Percentiles rank a stretch among this genome's conserved stretches.
Conservation (phyloP, 2,888 invertebrate genomes). For the Xanthia togata region DNA sequence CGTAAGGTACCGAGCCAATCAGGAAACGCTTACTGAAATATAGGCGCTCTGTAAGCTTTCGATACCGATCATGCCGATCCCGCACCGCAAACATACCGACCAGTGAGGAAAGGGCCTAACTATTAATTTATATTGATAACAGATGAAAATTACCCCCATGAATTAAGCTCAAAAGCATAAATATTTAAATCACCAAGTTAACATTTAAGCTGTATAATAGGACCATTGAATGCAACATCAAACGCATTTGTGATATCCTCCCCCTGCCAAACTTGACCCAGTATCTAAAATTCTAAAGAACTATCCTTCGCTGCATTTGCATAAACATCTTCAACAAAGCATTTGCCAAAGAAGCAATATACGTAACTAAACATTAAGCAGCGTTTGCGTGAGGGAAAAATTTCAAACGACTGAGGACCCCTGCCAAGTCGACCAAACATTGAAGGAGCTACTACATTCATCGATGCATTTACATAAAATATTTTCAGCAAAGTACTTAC, state of each 20-base stretch:
- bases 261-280: not conserved
- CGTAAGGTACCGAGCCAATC: too few species aligned
- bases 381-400: not conserved
- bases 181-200: not conserved
- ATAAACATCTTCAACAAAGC: too few species aligned
- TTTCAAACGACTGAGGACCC: not conserved
- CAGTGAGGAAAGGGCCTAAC: not conserved
- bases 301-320: not conserved
- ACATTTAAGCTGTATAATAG: not conserved
- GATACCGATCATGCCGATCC: too few species aligned
- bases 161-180: not conserved
- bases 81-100: too few species aligned
- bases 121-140: not conserved
- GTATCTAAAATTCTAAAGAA: not conserved
- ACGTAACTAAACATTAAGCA: not conserved
- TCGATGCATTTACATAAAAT: not conserved
- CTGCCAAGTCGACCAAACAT: not conserved
- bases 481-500: not conserved
- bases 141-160: too few species aligned
- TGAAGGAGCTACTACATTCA: not conserved
- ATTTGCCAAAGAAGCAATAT: not conserved
- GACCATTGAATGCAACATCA: conserved; percentile 4
- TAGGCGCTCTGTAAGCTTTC: too few species aligned
- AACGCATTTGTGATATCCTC: not conserved
- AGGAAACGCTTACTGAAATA: too few species aligned